These are phyloP conservation scores for Penelope pileata DNA, from an alignment of 2,113 vertebrate species.

Conservation along the genomic window DNA sequence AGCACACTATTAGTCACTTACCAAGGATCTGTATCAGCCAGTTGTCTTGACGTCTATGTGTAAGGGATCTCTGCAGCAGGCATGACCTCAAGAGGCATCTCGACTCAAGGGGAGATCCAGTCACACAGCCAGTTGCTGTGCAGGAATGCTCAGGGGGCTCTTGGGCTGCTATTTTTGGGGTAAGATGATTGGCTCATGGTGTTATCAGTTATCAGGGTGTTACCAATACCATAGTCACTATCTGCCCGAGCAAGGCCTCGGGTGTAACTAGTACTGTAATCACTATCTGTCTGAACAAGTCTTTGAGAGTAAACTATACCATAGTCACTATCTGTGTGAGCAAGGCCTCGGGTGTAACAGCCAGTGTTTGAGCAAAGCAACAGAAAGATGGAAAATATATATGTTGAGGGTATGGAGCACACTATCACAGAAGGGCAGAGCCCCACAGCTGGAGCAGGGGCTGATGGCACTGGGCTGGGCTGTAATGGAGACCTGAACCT, in stretches of 20 bases:
- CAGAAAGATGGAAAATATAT: no score
- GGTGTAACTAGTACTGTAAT: no score
- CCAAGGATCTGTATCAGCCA: background rate
- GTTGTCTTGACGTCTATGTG: background rate
- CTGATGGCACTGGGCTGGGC: fast-evolving
- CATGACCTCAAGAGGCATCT: background rate
- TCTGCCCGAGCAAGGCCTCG: no score
- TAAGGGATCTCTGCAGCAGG: background rate
- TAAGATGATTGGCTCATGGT: background rate
- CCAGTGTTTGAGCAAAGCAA: no score
- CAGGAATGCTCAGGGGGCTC: background rate
- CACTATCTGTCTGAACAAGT: no score
- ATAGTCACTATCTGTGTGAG: no score
- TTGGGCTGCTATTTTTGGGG: background rate
- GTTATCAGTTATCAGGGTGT: no score
- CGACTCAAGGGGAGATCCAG: background rate
- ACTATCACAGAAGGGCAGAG: background rate
- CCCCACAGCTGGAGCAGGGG: background rate
- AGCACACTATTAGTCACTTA: background rate
- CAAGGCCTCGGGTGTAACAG: no score
- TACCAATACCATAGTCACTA: no score
- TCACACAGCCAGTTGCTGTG: background rate
- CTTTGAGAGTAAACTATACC: no score
- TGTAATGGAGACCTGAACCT: background rate
- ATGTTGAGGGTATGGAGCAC: no score